Conservation (phyloP, 2,797 vertebrate genomes). For the Micromesistius poutassou region DNA sequence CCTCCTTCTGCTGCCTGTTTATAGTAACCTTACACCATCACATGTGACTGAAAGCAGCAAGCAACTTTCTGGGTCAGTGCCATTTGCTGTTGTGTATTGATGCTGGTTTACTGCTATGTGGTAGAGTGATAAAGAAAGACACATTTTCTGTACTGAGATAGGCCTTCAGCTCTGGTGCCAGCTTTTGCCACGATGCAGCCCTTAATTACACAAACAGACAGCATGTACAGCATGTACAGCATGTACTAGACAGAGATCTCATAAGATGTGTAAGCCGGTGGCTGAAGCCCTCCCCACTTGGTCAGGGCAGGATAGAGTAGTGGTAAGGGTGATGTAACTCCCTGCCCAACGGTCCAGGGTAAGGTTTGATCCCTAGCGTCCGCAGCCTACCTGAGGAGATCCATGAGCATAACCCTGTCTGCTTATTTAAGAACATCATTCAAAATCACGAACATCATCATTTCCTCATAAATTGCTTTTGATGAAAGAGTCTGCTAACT, state of each 20-base stretch:
- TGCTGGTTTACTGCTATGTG: constrained; percentile 1
- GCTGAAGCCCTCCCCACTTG: neutral
- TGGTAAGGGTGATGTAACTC: neutral
- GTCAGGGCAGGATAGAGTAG: neutral
- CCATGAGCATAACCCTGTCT: neutral
- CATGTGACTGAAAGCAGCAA: constrained; percentile 15
- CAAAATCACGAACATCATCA: neutral
- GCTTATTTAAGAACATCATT: neutral
- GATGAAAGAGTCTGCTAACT: too few species aligned
- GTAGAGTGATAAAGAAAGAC: too few species aligned
- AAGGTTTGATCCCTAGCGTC: neutral
- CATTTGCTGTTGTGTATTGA: constrained; percentile 23
- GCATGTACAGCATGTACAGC: neutral
- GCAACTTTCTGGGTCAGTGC: constrained; percentile 27
- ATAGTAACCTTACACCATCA: neutral
- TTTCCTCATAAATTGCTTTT: neutral
- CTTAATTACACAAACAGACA: constrained; percentile 37
- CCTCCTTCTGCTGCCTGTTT: neutral
- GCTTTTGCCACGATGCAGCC: constrained; percentile 50
- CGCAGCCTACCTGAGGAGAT: neutral
- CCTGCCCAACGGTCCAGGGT: neutral
- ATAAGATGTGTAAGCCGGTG: neutral
- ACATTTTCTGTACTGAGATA: constrained; percentile 10
- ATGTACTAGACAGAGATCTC: neutral
- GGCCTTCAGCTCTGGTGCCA: constrained; percentile 42